Conservation (phyloP, 2,888 invertebrate species). For the Agriopis leucophaearia region DNA sequence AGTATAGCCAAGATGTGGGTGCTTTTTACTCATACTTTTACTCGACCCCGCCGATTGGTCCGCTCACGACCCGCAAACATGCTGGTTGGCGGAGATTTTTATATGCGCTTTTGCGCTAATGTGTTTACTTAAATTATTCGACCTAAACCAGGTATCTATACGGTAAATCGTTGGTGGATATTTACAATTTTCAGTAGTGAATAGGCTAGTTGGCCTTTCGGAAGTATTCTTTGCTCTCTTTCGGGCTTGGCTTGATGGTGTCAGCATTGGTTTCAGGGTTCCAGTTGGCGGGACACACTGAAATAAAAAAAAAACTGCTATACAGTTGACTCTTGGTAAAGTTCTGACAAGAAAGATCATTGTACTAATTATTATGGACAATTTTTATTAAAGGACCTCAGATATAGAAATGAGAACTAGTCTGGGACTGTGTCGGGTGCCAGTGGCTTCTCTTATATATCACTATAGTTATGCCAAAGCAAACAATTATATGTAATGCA, state of each 20-base stretch:
- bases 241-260: conserved; percentile 96
- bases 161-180: background rate
- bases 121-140: background rate
- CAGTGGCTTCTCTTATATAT: too few species aligned
- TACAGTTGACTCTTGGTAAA: too few species aligned
- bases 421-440: too few species aligned
- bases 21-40: too few species aligned
- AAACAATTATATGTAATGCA: too few species aligned
- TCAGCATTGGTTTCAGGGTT: conserved; percentile 92
- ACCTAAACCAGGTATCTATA: background rate
- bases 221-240: conserved; percentile 95
- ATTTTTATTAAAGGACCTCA: too few species aligned
- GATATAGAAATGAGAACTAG: too few species aligned
- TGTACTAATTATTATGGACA: too few species aligned
- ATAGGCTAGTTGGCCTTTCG: conserved; percentile 79
- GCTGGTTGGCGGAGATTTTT: background rate
- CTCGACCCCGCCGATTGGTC: background rate
- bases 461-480: too few species aligned
- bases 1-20: too few species aligned
- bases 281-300: conserved; percentile 99
- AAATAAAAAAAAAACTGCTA: conserved; percentile 2
- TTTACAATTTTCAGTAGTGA: conserved; percentile 1
- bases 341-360: too few species aligned
- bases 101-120: background rate
- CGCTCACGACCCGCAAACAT: too few species aligned